Evolutionary conservation across 1,140 invertebrate genomes (phyloP).

Genomic region (Orchesella cincta): DNA sequence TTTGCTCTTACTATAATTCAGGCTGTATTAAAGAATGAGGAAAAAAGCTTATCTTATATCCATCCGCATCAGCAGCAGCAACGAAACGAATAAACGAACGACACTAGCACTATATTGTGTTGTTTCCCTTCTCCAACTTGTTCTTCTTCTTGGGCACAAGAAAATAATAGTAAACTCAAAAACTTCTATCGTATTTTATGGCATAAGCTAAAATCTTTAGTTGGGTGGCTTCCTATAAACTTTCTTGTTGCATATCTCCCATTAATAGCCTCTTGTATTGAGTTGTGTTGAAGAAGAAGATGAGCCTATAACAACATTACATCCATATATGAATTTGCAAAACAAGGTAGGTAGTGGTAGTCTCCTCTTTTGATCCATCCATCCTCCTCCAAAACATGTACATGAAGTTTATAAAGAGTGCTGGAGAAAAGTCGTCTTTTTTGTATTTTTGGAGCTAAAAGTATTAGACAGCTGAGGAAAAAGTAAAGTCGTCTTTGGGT

Average conservation of each 20-base stretch:
- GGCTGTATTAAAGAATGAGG: background rate
- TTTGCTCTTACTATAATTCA: constrained; percentile 12
- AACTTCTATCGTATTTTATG: background rate
- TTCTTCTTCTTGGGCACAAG: background rate
- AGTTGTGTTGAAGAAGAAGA: too few species aligned
- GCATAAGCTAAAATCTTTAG: background rate
- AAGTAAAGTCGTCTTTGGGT: background rate
- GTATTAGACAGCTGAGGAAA: background rate
- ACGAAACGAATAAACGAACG: background rate
- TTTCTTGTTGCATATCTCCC: too few species aligned
- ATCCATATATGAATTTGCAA: too few species aligned
- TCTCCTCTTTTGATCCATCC: too few species aligned
- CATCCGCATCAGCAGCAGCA: background rate
- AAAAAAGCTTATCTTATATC: constrained; percentile 16
- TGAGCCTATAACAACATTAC: too few species aligned
- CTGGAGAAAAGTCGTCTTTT: too few species aligned
- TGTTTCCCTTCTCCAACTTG: background rate
- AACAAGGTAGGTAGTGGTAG: too few species aligned
- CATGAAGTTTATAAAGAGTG: too few species aligned
- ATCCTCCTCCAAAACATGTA: too few species aligned
- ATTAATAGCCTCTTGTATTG: too few species aligned
- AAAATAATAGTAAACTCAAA: background rate
- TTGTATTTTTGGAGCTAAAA: background rate
- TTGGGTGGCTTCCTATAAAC: too few species aligned
- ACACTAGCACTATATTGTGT: background rate